Conservation (phyloP, 2,797 vertebrate species). For the Gallinago stenura region DNA sequence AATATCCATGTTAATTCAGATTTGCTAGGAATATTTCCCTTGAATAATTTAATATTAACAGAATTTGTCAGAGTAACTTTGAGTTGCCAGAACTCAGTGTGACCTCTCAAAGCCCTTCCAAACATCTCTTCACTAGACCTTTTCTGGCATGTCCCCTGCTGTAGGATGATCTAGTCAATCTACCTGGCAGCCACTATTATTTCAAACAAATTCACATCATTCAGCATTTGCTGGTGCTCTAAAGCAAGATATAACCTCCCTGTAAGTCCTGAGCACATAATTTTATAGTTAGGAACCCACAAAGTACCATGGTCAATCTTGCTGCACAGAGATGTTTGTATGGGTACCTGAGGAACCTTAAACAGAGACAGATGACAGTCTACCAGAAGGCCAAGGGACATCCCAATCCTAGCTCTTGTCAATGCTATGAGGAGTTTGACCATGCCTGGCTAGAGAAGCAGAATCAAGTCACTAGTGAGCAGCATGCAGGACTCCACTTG, state of each 20-base stretch:
- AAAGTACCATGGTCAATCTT: rapidly evolving
- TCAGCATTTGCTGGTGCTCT: not conserved
- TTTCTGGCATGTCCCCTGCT: not conserved
- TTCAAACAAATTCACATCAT: not conserved
- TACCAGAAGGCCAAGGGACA: not conserved
- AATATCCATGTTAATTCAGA: not conserved
- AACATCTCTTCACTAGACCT: not conserved
- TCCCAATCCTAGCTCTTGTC: not conserved
- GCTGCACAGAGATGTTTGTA: not conserved
- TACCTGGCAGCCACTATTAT: not conserved
- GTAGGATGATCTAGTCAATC: not conserved
- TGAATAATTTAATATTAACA: not conserved
- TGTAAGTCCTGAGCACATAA: rapidly evolving
- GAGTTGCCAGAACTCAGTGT: not conserved
- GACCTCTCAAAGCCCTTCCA: not conserved
- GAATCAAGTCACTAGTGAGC: rapidly evolving
- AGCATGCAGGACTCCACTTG: not conserved
- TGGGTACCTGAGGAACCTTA: not conserved
- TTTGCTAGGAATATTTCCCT: not conserved
- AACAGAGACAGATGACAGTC: not conserved
- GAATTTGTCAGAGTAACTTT: not conserved
- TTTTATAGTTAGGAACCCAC: not conserved
- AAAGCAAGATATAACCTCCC: not conserved
- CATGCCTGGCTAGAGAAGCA: not conserved
- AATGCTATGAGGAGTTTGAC: not conserved